These are phyloP conservation scores for Pyrochroa serraticornis DNA, from an alignment of 2,888 invertebrate genomes.

Conservation along the genomic window DNA sequence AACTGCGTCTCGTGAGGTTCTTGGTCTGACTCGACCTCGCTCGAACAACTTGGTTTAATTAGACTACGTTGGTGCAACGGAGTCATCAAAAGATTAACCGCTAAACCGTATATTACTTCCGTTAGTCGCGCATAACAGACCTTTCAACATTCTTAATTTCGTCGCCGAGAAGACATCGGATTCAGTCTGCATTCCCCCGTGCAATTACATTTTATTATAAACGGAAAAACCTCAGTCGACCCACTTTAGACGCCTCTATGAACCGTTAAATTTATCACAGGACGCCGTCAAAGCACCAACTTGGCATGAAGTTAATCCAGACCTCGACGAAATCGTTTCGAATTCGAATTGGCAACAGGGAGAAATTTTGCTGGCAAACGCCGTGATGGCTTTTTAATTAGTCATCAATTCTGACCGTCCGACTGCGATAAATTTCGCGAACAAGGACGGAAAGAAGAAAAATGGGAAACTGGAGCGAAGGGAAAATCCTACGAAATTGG, in stretches of 20 bases:
- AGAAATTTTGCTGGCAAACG: slow-evolving; percentile 13
- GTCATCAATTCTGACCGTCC: slow-evolving; percentile 15
- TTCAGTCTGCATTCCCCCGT: too few relatives aligned
- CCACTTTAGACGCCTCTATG: background rate
- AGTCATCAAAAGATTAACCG: slow-evolving; percentile 17
- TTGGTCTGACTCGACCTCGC: slow-evolving; percentile 18
- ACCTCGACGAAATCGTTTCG: slow-evolving; percentile 5
- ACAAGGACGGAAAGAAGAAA: background rate
- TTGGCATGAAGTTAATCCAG: slow-evolving; percentile 9
- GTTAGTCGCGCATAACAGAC: slow-evolving; percentile 5
- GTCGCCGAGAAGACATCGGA: too few relatives aligned
- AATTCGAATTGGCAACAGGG: slow-evolving; percentile 13
- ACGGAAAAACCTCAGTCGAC: too few relatives aligned
- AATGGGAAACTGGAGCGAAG: too few relatives aligned
- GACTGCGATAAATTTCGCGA: background rate
- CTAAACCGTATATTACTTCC: slow-evolving; percentile 14
- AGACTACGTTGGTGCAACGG: slow-evolving; percentile 21
- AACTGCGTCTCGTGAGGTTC: too few relatives aligned
- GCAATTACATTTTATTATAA: too few relatives aligned
- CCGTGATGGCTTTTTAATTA: slow-evolving; percentile 25
- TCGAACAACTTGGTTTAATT: slow-evolving; percentile 14
- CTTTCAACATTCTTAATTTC: background rate
- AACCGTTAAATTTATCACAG: background rate
- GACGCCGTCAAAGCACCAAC: background rate
- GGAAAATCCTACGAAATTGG: too few relatives aligned